These are phyloP conservation scores for Botia almorhae DNA, from an alignment of 2,797 vertebrate species.

Conservation along the genomic window DNA sequence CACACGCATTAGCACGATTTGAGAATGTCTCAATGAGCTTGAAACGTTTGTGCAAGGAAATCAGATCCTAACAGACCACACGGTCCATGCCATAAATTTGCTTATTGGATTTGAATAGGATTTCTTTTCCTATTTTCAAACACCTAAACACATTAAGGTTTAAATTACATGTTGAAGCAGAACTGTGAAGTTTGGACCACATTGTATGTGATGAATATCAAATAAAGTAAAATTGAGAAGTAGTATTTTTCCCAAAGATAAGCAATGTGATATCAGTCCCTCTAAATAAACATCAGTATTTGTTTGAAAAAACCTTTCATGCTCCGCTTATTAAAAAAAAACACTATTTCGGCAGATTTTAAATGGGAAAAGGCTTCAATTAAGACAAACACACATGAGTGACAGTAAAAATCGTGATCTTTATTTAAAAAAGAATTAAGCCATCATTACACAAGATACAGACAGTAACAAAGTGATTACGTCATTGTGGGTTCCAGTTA, in stretches of 20 bases:
- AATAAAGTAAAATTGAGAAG: neutral
- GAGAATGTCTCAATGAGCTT: neutral
- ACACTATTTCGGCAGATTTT: neutral
- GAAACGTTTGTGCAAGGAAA: neutral
- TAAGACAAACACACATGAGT: neutral
- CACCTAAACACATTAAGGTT: too few species aligned
- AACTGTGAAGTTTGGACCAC: too few species aligned
- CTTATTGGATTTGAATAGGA: neutral
- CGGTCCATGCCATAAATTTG: neutral
- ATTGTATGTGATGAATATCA: too few species aligned
- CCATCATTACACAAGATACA: conserved; percentile 54
- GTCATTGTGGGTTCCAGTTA: conserved; percentile 57
- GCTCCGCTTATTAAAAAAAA: neutral
- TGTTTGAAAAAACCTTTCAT: neutral
- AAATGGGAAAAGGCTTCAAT: neutral
- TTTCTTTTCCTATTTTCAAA: neutral
- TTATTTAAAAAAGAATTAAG: conserved; percentile 51
- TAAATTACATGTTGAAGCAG: too few species aligned
- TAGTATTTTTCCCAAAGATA: neutral
- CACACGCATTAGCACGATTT: neutral
- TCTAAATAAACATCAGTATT: neutral
- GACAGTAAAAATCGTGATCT: conserved; percentile 57
- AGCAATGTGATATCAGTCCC: too few species aligned
- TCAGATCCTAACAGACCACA: neutral
- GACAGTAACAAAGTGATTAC: conserved; percentile 60